Percentiles rank a stretch among this genome's conserved stretches.
Conservation (phyloP, 2,888 invertebrate species). For the Xanthorhoe spadicearia region DNA sequence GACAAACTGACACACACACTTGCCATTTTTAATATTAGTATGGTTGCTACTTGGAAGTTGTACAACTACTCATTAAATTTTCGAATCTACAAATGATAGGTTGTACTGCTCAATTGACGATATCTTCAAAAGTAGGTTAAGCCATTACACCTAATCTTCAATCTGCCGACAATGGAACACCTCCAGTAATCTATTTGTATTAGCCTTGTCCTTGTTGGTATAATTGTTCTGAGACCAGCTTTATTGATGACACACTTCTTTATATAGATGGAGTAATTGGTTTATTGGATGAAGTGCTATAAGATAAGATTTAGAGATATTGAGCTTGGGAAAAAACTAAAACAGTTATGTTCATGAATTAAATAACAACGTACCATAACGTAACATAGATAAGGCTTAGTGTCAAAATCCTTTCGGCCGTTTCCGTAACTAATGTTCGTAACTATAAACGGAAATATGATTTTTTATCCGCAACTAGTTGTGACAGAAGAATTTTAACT, state of each 20-base stretch:
- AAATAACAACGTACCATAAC: too few relatives aligned
- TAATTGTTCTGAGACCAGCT: constrained; percentile 19
- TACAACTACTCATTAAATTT: background rate
- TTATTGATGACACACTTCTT: constrained; percentile 24
- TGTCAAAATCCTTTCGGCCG: too few relatives aligned
- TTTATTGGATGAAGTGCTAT: constrained; percentile 16
- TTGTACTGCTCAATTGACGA: background rate
- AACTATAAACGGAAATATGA: too few relatives aligned
- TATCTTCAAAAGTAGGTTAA: constrained; percentile 1
- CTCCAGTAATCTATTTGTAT: constrained; percentile 18
- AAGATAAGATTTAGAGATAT: constrained; percentile 5
- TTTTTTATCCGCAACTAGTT: too few relatives aligned
- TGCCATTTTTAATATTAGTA: too few relatives aligned
- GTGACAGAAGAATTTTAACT: too few relatives aligned
- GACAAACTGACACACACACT: too few relatives aligned
- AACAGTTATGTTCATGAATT: background rate
- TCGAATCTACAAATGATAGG: background rate
- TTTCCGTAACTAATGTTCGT: too few relatives aligned
- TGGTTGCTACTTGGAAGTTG: too few relatives aligned
- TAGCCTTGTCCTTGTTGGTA: constrained; percentile 27
- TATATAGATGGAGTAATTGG: constrained; percentile 23
- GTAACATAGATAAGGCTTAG: too few relatives aligned
- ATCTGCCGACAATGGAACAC: constrained; percentile 24
- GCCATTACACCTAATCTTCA: constrained; percentile 11
- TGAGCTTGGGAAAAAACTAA: background rate